phyloP scores from a whole-genome alignment of 2,113 vertebrate genomes.

The Calypte anna region DNA sequence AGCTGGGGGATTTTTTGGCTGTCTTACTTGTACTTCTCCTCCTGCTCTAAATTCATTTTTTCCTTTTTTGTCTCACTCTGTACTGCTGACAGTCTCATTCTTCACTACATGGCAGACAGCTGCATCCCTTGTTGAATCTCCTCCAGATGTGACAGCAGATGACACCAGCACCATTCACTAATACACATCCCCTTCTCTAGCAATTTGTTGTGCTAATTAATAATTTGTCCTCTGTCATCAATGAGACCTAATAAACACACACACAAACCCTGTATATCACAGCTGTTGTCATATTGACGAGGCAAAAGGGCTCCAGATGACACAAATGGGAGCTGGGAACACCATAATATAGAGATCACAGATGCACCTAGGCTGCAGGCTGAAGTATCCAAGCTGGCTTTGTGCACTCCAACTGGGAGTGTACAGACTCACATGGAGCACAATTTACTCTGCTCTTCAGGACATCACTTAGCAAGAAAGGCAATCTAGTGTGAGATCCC shows the following conservation, averaged over 20 bases:
- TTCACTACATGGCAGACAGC: background rate
- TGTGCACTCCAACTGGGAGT: background rate
- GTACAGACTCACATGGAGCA: background rate
- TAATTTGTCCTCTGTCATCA: slow-evolving; percentile 13
- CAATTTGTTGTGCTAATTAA: slow-evolving; percentile 38
- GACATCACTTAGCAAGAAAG: background rate
- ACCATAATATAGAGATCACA: accelerated
- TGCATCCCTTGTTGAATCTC: background rate
- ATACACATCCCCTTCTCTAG: background rate
- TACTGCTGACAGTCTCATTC: accelerated
- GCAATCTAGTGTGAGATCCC: background rate
- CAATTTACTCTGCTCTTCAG: background rate
- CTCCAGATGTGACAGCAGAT: background rate
- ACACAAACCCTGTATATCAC: background rate
- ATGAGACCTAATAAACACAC: background rate
- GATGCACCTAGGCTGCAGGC: background rate
- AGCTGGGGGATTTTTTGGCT: background rate
- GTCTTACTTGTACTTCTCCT: background rate
- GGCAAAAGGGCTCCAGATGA: background rate
- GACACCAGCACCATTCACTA: background rate
- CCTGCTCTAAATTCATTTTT: background rate
- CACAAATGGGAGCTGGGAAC: background rate
- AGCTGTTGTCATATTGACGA: background rate
- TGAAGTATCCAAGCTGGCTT: background rate
- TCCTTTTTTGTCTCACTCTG: background rate